Evolutionary conservation across 2,113 vertebrate genomes (phyloP), one percentile per base, ranked within the genome.

Genomic region (Monarcha castaneiventris): DNA sequence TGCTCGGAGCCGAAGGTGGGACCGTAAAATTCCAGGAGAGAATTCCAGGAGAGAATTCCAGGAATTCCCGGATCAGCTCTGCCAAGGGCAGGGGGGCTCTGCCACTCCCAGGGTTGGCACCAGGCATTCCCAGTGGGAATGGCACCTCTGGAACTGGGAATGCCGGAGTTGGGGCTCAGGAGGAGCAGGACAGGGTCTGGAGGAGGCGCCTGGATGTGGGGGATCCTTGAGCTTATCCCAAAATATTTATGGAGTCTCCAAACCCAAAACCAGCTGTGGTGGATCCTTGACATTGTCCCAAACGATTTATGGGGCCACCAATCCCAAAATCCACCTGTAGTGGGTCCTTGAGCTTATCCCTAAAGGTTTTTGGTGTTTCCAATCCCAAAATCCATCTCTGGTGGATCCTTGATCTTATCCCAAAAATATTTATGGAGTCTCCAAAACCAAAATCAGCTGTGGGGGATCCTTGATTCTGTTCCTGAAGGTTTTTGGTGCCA

Each of bases 271-370:
- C 2, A 3, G 5, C 63, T 13, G 6, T 33, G 64, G 23, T 12
- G 22, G 22, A 2, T 48, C 43, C 64, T 32, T 5, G 5, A 18
- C 4, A 2, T 19, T 18, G 4, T 33, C 5, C 41, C 48, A 1
- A 7, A 13, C 10, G 8, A 1, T 29, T 30, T 14, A 3, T 19
- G 59, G 35, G 0, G 59, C 5, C 59, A 6, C 58, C 35, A 30
- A 62, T 0, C 27, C 61, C 52, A 26, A 12, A 46, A 5, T n/a
- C 7, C 2, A 0, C 0, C 37, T 10, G 1, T 25, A 56, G n/a
- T 10, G 44, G 22, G 1, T 61, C 13, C 56, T 41, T 10, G 13
- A 25, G 2, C 7, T 7, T 6, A 3, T 49, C 14, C 49, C 49
- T 4, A 15, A 14, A 49, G 1, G 5, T 29, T 68, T 20, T 4